Evolutionary conservation across 2,113 vertebrate genomes (phyloP), one percentile per base, ranked within the genome.

Genomic region (Vombatus ursinus): DNA sequence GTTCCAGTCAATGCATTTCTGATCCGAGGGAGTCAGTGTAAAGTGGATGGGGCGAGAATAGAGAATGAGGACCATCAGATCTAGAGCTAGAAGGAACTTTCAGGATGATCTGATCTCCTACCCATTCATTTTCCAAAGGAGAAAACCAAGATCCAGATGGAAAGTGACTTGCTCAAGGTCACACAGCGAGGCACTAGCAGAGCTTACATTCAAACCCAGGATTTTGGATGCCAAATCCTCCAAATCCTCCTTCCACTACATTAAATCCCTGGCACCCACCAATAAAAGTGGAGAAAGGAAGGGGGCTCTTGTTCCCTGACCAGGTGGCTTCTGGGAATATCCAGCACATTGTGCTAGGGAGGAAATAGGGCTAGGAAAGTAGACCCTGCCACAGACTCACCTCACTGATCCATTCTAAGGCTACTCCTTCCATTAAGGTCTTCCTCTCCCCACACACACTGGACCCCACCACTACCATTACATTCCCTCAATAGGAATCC

Each of bases 1-100:
- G 98, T 99, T 99, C 99, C 99, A 99, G 98, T 99, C 99, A 0
- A 99, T 99, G 97, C 99, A 99, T 95, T 95, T 98, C 99, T 99
- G 68, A 84, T 68, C 57, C 12, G 57, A 68, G 28, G 57, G 96
- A 16, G 0, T 12, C 54, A 48, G 54, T 14, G 0, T 7, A 2
- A 12, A 25, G 49, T 28, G 48, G 24, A 90, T 14, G 50, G n/a
- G 25, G 28, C 31, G 49, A 48, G 28, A 28, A 50, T 0, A 90
- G 48, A 90, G 10, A 90, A 28, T 28, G 25, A 90, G 28, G 0
- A 31, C 28, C 25, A 49, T 50, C 9, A 37, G 14, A 77, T n/a
- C 31, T n/a, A n/a, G n/a, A 84, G 16, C 37, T 84, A 19, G n/a
- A 84, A 84, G 16, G 19, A 84, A 44, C 37, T 84, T 84, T 84